Evolutionary conservation across 2,888 invertebrate species (phyloP).

Genomic region (Cryptocephalus moraei): DNA sequence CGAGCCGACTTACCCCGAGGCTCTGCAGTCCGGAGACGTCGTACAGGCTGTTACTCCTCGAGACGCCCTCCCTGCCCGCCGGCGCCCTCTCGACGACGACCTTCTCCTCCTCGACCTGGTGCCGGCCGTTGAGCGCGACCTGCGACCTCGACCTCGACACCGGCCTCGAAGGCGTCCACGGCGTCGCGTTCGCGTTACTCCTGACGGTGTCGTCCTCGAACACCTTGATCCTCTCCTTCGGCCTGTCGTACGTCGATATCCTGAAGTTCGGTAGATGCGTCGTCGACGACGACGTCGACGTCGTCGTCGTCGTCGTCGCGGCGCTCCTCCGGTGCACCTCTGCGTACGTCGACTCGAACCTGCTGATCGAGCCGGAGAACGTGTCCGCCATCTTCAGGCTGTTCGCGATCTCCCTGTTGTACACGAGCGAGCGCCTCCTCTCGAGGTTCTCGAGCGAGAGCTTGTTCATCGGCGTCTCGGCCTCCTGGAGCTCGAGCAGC

Average conservation of each 20-base stretch:
- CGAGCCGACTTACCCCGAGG: conserved; percentile 33
- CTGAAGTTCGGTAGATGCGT: conserved; percentile 35
- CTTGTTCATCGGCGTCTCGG: conserved; percentile 29
- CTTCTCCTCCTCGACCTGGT: conserved; percentile 20
- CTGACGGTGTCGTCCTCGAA: conserved; percentile 38
- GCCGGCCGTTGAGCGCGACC: conserved; percentile 29
- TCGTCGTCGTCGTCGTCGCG: conserved; percentile 7
- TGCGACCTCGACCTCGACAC: conserved; percentile 40
- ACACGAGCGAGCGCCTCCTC: conserved; percentile 35
- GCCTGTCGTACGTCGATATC: conserved; percentile 37
- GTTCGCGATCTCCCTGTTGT: conserved; percentile 36
- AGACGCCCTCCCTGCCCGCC: conserved; percentile 15
- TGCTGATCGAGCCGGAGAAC: conserved; percentile 18
- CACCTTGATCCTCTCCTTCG: conserved; percentile 35
- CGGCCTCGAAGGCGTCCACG: conserved; percentile 29
- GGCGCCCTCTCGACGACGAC: conserved; percentile 1
- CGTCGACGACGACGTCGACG: conserved; percentile 1
- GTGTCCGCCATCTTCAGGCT: conserved; percentile 33
- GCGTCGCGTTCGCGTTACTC: conserved; percentile 29
- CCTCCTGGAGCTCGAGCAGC: conserved; percentile 28
- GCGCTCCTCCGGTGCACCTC: conserved; percentile 17
- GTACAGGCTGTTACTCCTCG: conserved; percentile 34
- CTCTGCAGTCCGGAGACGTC: conserved; percentile 40
- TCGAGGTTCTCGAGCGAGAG: conserved; percentile 35
- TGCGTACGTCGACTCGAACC: conserved; percentile 20